These are phyloP conservation scores for Macaria liturata DNA, from an alignment of 2,888 invertebrate species.

Conservation along the genomic window DNA sequence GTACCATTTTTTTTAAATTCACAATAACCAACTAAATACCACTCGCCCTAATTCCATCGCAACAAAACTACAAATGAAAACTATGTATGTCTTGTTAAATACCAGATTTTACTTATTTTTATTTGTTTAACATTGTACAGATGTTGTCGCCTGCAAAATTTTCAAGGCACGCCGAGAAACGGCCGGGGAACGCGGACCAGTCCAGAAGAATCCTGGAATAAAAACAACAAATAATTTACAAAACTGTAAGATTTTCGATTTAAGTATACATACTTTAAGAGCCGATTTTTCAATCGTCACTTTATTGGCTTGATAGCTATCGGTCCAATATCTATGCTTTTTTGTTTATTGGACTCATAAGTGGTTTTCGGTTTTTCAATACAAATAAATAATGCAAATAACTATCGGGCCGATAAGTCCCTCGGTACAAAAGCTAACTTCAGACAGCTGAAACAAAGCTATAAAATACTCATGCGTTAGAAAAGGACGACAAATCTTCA, in stretches of 20 bases:
- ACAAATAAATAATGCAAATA: too few relatives aligned
- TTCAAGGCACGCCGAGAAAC: constrained; percentile 40
- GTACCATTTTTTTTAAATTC: not conserved
- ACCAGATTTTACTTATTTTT: constrained; percentile 69
- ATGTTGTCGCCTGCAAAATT: constrained; percentile 63
- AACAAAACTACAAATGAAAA: constrained; percentile 23
- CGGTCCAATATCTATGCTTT: too few relatives aligned
- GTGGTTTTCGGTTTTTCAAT: too few relatives aligned
- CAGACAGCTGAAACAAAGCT: too few relatives aligned
- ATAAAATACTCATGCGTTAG: too few relatives aligned
- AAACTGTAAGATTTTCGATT: not conserved
- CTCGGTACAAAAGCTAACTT: too few relatives aligned
- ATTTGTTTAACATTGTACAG: constrained; percentile 47
- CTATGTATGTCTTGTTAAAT: constrained; percentile 9
- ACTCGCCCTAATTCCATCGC: not conserved
- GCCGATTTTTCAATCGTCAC: too few relatives aligned
- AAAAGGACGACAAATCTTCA: too few relatives aligned
- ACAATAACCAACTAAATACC: not conserved
- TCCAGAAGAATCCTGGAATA: not conserved
- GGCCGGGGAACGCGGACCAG: not conserved
- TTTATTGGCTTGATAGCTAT: too few relatives aligned
- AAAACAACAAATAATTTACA: too few relatives aligned
- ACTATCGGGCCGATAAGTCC: too few relatives aligned
- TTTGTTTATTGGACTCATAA: too few relatives aligned
- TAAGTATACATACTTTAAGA: not conserved